Conservation (phyloP, 2,888 invertebrate species). For the Yponomeuta cagnagella region DNA sequence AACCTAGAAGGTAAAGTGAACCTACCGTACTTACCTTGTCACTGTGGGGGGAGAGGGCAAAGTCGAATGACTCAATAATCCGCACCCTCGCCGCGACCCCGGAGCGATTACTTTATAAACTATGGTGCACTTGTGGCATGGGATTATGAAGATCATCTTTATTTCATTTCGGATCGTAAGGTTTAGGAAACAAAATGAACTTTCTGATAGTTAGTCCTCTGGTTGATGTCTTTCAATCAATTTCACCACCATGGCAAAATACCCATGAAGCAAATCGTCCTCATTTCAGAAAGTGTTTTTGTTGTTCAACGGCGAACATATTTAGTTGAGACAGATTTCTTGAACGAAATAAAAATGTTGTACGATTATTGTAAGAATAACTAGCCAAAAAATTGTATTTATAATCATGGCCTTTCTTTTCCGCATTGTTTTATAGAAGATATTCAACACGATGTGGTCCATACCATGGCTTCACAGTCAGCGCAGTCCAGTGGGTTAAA, state of each 20-base stretch:
- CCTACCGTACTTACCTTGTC: neutral
- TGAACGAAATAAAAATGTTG: neutral
- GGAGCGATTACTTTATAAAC: slow-evolving; percentile 3
- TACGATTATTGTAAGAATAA: neutral
- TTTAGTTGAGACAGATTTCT: neutral
- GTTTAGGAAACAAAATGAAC: no score
- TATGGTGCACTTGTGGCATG: neutral
- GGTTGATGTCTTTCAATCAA: no score
- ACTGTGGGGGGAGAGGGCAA: neutral
- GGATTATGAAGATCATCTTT: slow-evolving; percentile 1
- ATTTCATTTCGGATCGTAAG: neutral
- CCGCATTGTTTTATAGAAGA: no score
- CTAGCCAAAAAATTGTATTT: no score
- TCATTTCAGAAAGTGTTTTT: neutral
- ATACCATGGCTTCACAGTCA: no score
- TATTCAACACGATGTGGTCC: no score
- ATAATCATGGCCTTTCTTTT: no score
- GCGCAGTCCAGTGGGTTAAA: neutral
- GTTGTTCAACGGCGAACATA: neutral
- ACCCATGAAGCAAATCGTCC: no score
- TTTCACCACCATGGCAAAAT: no score
- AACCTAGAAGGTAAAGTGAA: neutral
- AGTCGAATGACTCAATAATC: slow-evolving; percentile 14
- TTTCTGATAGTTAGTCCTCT: no score
- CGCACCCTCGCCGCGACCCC: slow-evolving; percentile 8